These are phyloP conservation scores for Fopius arisanus DNA, from an alignment of 1,140 invertebrate species.

Conservation along the genomic window DNA sequence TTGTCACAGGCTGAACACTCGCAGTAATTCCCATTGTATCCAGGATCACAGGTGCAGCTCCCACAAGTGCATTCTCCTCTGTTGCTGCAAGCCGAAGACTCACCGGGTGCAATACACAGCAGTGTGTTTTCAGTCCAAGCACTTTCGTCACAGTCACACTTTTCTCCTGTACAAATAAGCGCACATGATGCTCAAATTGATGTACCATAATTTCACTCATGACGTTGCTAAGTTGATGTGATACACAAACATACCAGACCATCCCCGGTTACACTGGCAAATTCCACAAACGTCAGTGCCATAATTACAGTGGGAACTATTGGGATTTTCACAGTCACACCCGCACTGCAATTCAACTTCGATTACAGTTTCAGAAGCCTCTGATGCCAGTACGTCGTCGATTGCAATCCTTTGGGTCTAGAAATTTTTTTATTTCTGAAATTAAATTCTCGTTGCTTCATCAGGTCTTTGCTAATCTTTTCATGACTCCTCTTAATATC, in stretches of 20 bases:
- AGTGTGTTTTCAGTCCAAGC: slow-evolving; percentile 32
- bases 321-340: slow-evolving; percentile 39
- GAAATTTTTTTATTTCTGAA: slow-evolving; percentile 1
- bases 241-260: slow-evolving; percentile 40
- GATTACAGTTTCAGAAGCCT: slow-evolving; percentile 40
- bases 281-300: slow-evolving; percentile 46
- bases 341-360: slow-evolving; percentile 46
- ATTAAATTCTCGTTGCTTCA: too few species aligned
- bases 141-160: slow-evolving; percentile 43
- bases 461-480: too few species aligned
- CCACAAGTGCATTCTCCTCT: slow-evolving; percentile 48
- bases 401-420: slow-evolving; percentile 41
- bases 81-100: slow-evolving; percentile 38
- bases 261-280: slow-evolving; percentile 46
- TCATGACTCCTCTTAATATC: too few species aligned
- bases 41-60: slow-evolving; percentile 43
- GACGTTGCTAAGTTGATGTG: not conserved
- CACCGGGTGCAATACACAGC: slow-evolving; percentile 35
- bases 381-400: slow-evolving; percentile 44
- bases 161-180: slow-evolving; percentile 38
- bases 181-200: not conserved
- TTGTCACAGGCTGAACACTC: slow-evolving; percentile 48
- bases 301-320: slow-evolving; percentile 36
- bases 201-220: not conserved
- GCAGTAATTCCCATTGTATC: slow-evolving; percentile 44